Percentiles rank a stretch among this genome's conserved stretches.
These are phyloP conservation scores for Anguilla megastoma DNA, from an alignment of 2,797 vertebrate species.

Conservation along the genomic window DNA sequence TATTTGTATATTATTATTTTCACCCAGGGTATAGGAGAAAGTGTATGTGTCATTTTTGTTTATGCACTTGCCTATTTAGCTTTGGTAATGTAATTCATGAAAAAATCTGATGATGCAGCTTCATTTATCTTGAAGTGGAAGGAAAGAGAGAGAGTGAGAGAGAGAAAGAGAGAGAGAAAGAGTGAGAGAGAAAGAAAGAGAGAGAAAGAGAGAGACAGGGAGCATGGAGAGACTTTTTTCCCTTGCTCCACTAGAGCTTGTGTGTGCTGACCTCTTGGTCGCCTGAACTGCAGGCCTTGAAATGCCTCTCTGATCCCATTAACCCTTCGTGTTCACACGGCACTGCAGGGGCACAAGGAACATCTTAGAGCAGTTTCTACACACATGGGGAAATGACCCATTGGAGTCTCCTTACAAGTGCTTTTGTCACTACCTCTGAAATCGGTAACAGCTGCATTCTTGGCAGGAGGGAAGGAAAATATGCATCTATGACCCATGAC, in stretches of 20 bases:
- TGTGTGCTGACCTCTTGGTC: slow-evolving; percentile 5
- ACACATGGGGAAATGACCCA: background rate
- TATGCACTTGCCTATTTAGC: background rate
- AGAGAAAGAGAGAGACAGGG: background rate
- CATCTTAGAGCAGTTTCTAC: background rate
- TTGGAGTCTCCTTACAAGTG: background rate
- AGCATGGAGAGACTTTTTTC: background rate
- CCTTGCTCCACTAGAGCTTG: background rate
- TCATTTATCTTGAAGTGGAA: background rate
- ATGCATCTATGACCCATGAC: background rate
- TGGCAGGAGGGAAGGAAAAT: background rate
- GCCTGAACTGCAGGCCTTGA: slow-evolving; percentile 5
- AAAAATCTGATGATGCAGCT: background rate
- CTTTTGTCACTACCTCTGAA: slow-evolving; percentile 7
- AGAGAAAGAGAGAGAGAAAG: background rate
- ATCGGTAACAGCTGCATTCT: background rate
- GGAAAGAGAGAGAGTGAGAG: background rate
- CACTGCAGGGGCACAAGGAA: slow-evolving; percentile 4
- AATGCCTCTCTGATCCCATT: slow-evolving; percentile 17
- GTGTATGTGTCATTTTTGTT: background rate
- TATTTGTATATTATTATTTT: background rate
- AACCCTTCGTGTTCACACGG: background rate
- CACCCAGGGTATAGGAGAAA: background rate
- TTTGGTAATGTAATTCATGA: background rate
- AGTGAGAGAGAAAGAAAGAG: background rate